Base-by-base conservation (phyloP, 2,797 vertebrate species). In the Salarias fasciatus region DNA sequence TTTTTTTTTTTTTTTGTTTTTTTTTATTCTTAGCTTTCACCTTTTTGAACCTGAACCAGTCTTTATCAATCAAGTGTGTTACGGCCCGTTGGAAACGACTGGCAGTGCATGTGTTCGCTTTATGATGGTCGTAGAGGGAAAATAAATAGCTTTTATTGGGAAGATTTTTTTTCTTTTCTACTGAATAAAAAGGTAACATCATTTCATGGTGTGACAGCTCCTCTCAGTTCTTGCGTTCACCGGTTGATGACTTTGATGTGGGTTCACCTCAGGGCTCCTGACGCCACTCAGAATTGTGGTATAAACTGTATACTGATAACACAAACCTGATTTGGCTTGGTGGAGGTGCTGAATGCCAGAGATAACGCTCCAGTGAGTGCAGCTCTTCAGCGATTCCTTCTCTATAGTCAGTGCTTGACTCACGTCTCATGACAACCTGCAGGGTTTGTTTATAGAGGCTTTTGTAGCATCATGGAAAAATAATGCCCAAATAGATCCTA, bases 241-340 rank as follows among this genome's bases (percentile, higher is more conserved):
- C 28, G 50, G 42, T 61, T 77, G 75, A 84, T 84, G 69, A 54
- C 79, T 81, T 75, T 80, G 79, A 84, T 69, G 75, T 71, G 52
- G 67, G 44, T 53, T 71, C 62, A 64, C 76, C 71, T 74, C 64
- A 8, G 76, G 83, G 71, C 59, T 63, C 52, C 69, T 69, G 77
- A 80, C 53, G 29, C 15, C 60, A 75, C 64, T 76, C 54, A 56
- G 62, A 38, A 62, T 58, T 67, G 45, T 50, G 60, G 66, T 70
- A 75, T 58, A 66, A 84, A 72, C 66, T 69, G 72, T 64, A 63
- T 56, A 57, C 70, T 69, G 81, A 80, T 82, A 86, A 77, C 63
- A 61, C 43, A 61, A 47, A 75, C 63, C 58, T 69, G 63, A 81
- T 82, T 82, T 28, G 35, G 56, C 54, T 68, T 46, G 60, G 63